phyloP scores from a whole-genome alignment of 2,888 invertebrate species.

The Hypolimnas misippus region DNA sequence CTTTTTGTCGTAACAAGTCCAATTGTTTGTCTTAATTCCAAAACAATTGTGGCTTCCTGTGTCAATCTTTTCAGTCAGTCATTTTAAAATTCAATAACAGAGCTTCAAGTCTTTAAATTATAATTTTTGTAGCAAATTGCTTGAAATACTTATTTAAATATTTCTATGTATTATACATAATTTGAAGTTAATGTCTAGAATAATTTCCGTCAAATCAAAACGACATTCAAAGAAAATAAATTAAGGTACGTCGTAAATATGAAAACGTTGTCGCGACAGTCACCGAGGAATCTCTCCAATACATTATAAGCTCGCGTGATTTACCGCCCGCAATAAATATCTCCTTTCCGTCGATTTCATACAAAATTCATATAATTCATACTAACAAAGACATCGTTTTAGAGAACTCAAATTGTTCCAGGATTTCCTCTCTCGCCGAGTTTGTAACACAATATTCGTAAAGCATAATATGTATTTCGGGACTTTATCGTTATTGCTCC shows the following conservation, averaged over 20 bases:
- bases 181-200: neutral
- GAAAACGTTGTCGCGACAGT: slow-evolving; percentile 24
- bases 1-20: no score
- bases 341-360: slow-evolving; percentile 58
- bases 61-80: no score
- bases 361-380: slow-evolving; percentile 62
- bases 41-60: no score
- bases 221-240: slow-evolving; percentile 22
- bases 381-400: slow-evolving; percentile 58
- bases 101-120: no score
- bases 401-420: slow-evolving; percentile 44
- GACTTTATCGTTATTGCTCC: slow-evolving; percentile 44
- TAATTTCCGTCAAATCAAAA: neutral
- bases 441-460: slow-evolving; percentile 41
- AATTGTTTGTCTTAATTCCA: no score
- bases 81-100: no score
- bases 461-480: slow-evolving; percentile 37
- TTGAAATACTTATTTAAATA: neutral
- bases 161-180: no score
- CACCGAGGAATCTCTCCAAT: slow-evolving; percentile 50
- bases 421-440: slow-evolving; percentile 40
- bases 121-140: neutral
- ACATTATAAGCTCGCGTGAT: slow-evolving; percentile 67
- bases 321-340: slow-evolving; percentile 68
- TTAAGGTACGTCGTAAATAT: slow-evolving; percentile 21